Conservation (phyloP, 2,113 vertebrate species). For the Syrrhaptes paradoxus region DNA sequence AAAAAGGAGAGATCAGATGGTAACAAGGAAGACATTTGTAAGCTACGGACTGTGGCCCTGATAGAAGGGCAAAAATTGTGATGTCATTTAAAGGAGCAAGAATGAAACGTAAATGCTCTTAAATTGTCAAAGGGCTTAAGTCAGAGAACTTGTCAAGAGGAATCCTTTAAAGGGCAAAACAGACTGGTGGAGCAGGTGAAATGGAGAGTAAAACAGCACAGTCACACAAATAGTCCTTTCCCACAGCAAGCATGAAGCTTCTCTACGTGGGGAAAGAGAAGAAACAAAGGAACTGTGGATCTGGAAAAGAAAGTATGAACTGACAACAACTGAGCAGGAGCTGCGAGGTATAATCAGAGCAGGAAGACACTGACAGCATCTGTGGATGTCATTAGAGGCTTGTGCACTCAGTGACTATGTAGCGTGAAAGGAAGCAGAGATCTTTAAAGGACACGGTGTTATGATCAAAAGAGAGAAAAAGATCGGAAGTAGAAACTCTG, state of each 20-base stretch:
- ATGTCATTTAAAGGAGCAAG: not conserved
- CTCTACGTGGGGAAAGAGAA: not conserved
- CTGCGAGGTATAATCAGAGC: not conserved
- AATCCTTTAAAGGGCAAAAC: not conserved
- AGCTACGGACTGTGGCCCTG: not conserved
- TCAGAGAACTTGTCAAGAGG: not conserved
- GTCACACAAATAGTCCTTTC: not conserved
- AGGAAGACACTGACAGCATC: not conserved
- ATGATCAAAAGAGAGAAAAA: constrained; percentile 21
- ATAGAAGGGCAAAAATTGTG: not conserved
- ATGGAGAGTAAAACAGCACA: not conserved
- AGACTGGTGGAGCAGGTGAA: not conserved
- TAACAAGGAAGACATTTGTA: not conserved
- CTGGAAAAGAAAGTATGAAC: not conserved
- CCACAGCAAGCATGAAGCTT: not conserved
- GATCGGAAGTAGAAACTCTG: not conserved
- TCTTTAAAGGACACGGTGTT: not conserved
- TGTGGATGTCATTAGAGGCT: not conserved
- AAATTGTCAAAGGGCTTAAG: not conserved
- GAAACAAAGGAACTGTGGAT: not conserved
- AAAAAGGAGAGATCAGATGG: not conserved
- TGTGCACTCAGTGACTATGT: not conserved
- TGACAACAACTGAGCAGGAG: not conserved
- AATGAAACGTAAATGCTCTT: not conserved
- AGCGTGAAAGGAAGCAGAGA: not conserved